These are phyloP conservation scores for Melopsittacus undulatus DNA, from an alignment of 2,797 vertebrate species.

Conservation along the genomic window DNA sequence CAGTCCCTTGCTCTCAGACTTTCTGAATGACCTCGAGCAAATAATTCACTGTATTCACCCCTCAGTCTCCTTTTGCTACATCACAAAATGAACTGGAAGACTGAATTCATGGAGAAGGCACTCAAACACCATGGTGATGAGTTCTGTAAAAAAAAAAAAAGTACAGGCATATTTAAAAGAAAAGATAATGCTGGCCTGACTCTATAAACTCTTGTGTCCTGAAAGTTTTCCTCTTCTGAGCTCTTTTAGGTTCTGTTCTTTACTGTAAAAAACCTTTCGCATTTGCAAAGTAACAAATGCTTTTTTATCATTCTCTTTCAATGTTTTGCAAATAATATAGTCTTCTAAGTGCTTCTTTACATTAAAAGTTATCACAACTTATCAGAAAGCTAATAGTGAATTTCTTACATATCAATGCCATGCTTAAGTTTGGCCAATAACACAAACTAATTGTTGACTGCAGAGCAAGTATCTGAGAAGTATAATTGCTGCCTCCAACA, in stretches of 20 bases:
- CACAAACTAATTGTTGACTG: neutral
- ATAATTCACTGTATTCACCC: neutral
- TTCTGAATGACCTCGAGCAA: slow-evolving; percentile 12
- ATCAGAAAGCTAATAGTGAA: neutral
- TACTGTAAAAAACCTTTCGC: neutral
- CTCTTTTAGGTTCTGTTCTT: neutral
- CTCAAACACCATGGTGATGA: slow-evolving; percentile 1
- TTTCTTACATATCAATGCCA: neutral
- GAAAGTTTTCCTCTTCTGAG: neutral
- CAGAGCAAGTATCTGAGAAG: neutral
- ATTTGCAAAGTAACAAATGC: neutral
- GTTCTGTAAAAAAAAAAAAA: neutral
- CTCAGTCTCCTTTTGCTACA: neutral
- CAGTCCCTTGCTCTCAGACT: neutral
- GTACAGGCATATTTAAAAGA: neutral
- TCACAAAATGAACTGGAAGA: neutral
- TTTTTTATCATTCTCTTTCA: neutral
- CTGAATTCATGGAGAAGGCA: neutral
- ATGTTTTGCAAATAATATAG: neutral
- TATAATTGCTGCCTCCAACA: neutral
- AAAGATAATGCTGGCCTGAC: neutral
- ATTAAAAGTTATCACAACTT: neutral
- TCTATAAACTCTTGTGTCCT: neutral
- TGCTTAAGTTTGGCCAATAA: neutral
- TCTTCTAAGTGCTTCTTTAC: neutral